phyloP scores from a whole-genome alignment of 2,113 vertebrate genomes.

The Stictonetta naevosa region DNA sequence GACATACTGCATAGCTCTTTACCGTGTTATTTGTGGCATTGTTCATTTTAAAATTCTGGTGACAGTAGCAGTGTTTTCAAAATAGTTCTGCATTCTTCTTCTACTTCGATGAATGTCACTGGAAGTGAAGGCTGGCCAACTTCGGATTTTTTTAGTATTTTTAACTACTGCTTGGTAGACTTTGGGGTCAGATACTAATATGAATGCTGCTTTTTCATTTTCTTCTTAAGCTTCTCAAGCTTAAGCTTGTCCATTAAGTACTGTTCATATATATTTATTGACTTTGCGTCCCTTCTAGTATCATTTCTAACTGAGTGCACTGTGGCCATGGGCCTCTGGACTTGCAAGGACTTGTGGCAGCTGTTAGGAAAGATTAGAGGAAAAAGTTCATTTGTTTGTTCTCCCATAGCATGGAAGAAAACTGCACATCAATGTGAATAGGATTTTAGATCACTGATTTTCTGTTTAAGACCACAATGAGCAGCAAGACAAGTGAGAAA shows the following conservation, averaged over 20 bases:
- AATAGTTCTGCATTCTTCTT: not conserved
- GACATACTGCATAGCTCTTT: not conserved
- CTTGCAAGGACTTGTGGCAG: not conserved
- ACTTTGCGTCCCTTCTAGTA: not conserved
- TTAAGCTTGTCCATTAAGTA: not conserved
- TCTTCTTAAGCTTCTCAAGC: not conserved
- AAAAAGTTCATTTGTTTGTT: not conserved
- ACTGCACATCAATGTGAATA: not conserved
- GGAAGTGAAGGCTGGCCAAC: not conserved
- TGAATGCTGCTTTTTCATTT: not conserved
- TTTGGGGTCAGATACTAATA: not conserved
- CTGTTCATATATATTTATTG: not conserved
- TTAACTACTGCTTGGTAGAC: not conserved
- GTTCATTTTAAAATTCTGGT: not conserved
- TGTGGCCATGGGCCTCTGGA: not conserved
- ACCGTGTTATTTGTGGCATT: not conserved
- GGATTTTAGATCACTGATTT: not conserved
- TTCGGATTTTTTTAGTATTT: rapidly evolving
- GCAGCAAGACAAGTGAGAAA: not conserved
- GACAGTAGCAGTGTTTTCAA: not conserved
- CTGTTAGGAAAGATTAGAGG: not conserved
- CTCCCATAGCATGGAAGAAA: not conserved
- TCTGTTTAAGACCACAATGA: not conserved
- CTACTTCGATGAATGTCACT: not conserved
- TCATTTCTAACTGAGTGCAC: not conserved